Conservation (phyloP, 1,140 invertebrate genomes). For the Zaprionus inermis region DNA sequence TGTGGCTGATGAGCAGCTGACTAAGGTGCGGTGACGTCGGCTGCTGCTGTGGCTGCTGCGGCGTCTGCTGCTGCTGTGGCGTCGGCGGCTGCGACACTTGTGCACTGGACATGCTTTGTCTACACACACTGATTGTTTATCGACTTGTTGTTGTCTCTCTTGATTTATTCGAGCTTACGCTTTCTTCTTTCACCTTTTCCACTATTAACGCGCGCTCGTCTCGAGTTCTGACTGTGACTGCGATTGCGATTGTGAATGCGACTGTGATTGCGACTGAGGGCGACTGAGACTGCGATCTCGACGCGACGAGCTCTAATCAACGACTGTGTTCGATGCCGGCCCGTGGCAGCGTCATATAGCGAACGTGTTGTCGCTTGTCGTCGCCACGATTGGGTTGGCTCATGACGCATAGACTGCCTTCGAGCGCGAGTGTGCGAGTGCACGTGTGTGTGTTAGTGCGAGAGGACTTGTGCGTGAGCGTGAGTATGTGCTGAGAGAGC, state of each 20-base stretch:
- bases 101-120: slow-evolving; percentile 81
- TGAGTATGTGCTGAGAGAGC: slow-evolving; percentile 7
- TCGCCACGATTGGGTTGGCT: slow-evolving; percentile 40
- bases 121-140: slow-evolving; percentile 21
- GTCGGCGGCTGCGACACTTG: slow-evolving; percentile 81
- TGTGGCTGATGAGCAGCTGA: slow-evolving; percentile 76
- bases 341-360: slow-evolving; percentile 61
- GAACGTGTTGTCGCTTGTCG: slow-evolving; percentile 21
- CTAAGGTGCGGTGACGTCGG: slow-evolving; percentile 70
- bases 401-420: slow-evolving; percentile 13
- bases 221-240: slow-evolving; percentile 2
- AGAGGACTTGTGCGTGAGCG: slow-evolving; percentile 4
- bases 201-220: slow-evolving; percentile 13
- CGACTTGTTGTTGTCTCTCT: slow-evolving; percentile 7
- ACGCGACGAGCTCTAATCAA: slow-evolving; percentile 72
- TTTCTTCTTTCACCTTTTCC: slow-evolving; percentile 19
- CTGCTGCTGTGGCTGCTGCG: slow-evolving; percentile 51
- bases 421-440: neutral
- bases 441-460: neutral
- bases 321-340: slow-evolving; percentile 60
- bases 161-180: slow-evolving; percentile 1
- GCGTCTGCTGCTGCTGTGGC: slow-evolving; percentile 59
- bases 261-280: slow-evolving; percentile 35
- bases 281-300: slow-evolving; percentile 47
- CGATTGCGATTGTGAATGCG: slow-evolving; percentile 25